phyloP scores from a whole-genome alignment of 2,797 vertebrate genomes.

The Tenualosa ilisha region DNA sequence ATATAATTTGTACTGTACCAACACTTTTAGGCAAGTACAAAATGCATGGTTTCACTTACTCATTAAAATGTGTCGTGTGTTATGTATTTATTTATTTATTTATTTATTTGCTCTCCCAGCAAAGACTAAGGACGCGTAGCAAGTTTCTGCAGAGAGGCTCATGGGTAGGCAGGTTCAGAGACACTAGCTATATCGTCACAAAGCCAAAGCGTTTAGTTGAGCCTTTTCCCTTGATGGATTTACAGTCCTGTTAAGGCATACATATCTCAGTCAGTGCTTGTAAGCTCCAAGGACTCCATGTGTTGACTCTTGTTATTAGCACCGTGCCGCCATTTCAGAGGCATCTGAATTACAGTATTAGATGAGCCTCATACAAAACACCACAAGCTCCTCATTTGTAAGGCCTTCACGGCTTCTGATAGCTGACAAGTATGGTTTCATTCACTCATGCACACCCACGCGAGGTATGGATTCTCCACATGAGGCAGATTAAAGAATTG shows the following conservation, averaged over 20 bases:
- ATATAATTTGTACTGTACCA: too few relatives aligned
- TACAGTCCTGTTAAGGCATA: not conserved
- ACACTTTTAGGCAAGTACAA: too few relatives aligned
- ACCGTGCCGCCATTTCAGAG: not conserved
- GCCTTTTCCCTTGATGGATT: not conserved
- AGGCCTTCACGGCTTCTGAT: not conserved
- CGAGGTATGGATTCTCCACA: not conserved
- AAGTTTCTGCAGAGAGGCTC: too few relatives aligned
- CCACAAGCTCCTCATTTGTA: not conserved
- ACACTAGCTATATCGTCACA: not conserved
- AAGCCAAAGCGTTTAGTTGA: not conserved
- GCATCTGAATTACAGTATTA: not conserved
- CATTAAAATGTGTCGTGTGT: too few relatives aligned
- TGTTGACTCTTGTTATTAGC: not conserved
- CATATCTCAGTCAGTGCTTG: not conserved
- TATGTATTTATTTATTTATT: too few relatives aligned
- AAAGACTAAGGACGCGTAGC: too few relatives aligned
- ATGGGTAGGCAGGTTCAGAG: not conserved
- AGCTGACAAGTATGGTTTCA: not conserved
- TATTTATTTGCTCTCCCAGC: too few relatives aligned
- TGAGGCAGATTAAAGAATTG: not conserved
- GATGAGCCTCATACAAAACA: not conserved
- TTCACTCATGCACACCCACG: not conserved
- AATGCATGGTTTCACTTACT: too few relatives aligned
- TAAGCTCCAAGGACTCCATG: not conserved